A percentile compares a stretch with the other conserved stretches of the same genome.
Evolutionary conservation across 2,888 invertebrate genomes (phyloP).

Genomic region (Patella ulyssiponensis): DNA sequence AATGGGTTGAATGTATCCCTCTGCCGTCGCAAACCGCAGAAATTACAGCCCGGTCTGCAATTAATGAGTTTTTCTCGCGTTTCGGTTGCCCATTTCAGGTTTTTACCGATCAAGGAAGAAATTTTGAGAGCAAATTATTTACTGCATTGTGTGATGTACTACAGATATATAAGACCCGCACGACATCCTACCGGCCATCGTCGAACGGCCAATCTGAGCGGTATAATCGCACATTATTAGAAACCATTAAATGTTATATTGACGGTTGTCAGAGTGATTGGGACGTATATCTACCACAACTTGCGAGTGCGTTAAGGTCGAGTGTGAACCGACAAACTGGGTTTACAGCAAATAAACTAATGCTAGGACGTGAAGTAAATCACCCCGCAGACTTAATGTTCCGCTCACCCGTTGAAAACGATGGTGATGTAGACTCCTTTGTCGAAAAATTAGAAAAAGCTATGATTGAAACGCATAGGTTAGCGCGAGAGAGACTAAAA

Average conservation of each 20-base stretch:
- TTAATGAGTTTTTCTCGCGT: too few relatives aligned
- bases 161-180: background rate
- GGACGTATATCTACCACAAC: slow-evolving; percentile 25
- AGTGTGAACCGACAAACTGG: slow-evolving; percentile 33
- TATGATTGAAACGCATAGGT: background rate
- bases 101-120: too few relatives aligned
- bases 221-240: slow-evolving; percentile 15
- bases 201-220: slow-evolving; percentile 14
- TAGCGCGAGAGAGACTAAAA: slow-evolving; percentile 6
- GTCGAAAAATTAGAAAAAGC: background rate
- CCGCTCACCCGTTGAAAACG: too few relatives aligned
- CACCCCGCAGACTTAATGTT: too few relatives aligned
- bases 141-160: background rate
- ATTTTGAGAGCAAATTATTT: too few relatives aligned
- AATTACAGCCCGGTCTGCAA: too few relatives aligned
- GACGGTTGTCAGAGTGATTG: slow-evolving; percentile 22
- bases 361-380: slow-evolving; percentile 33
- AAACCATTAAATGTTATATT: background rate
- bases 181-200: background rate
- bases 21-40: background rate
- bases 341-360: slow-evolving; percentile 32
- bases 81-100: too few relatives aligned
- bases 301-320: slow-evolving; percentile 29
- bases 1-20: background rate
- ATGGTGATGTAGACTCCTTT: background rate